Conservation (phyloP, 2,888 invertebrate genomes). For the Yponomeuta evonymella region DNA sequence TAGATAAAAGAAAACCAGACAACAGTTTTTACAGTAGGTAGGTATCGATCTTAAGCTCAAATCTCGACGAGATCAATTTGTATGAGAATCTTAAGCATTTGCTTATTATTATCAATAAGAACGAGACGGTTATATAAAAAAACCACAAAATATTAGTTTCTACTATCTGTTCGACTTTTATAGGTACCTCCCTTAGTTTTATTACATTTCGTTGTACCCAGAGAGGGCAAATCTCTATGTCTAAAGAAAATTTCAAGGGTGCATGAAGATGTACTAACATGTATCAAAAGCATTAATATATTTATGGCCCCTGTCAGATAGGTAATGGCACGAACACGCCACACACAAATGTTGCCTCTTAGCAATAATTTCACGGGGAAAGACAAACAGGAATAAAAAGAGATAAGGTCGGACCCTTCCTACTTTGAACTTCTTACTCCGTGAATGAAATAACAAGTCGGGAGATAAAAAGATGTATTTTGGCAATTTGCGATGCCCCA, state of each 20-base stretch:
- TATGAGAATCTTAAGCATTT: too few relatives aligned
- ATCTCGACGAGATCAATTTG: too few relatives aligned
- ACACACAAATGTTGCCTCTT: constrained; percentile 47
- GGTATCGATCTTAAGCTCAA: too few relatives aligned
- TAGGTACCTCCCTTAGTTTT: too few relatives aligned
- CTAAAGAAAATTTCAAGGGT: constrained; percentile 3
- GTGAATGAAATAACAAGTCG: constrained; percentile 51
- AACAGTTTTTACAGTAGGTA: too few relatives aligned
- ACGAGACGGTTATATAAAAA: too few relatives aligned
- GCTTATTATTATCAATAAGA: too few relatives aligned
- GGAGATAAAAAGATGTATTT: constrained; percentile 34
- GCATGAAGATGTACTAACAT: constrained; percentile 33
- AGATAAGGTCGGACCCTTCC: constrained; percentile 18
- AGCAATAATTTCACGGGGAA: constrained; percentile 46
- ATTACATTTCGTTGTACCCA: neutral
- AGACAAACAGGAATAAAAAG: constrained; percentile 55
- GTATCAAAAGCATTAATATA: constrained; percentile 61
- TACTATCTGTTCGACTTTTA: too few relatives aligned
- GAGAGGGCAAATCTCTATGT: neutral
- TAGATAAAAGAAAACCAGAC: too few relatives aligned
- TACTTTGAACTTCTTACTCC: constrained; percentile 28
- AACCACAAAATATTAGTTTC: too few relatives aligned
- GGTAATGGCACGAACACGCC: constrained; percentile 73
- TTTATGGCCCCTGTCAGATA: constrained; percentile 68
- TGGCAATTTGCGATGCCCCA: constrained; percentile 31